A percentile compares a stretch with the other conserved stretches of the same genome.
These are phyloP conservation scores for Spongilla lacustris DNA, from an alignment of 37 sponge, comb jelly and placozoan species.

Conservation along the genomic window DNA sequence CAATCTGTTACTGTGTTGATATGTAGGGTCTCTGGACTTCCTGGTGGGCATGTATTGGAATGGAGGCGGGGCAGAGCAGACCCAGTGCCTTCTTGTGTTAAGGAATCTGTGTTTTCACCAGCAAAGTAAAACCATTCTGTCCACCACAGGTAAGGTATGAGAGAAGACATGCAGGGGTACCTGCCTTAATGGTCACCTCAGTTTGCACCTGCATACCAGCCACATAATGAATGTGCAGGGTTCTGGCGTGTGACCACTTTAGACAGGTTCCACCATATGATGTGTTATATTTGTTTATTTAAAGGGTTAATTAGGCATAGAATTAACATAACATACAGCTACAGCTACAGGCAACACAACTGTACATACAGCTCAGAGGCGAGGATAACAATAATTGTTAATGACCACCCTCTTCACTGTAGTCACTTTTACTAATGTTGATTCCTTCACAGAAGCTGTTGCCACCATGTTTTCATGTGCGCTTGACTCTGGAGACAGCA, in stretches of 20 bases:
- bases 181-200: too few relatives aligned
- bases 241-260: too few relatives aligned
- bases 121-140: constrained; percentile 67
- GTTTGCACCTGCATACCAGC: too few relatives aligned
- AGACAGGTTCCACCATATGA: too few relatives aligned
- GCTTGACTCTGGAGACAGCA: constrained; percentile 16
- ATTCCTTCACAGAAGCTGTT: constrained; percentile 13
- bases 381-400: not conserved
- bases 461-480: constrained; percentile 12
- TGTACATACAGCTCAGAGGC: too few relatives aligned
- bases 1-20: not conserved
- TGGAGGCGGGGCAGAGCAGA: not conserved
- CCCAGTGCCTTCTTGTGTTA: constrained; percentile 38
- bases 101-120: constrained; percentile 74
- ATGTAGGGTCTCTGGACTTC: constrained; percentile 48
- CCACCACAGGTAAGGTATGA: constrained; percentile 35
- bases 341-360: too few relatives aligned
- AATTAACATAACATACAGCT: too few relatives aligned
- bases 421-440: not conserved
- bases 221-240: too few relatives aligned
- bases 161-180: too few relatives aligned
- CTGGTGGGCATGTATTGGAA: constrained; percentile 44
- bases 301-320: too few relatives aligned
- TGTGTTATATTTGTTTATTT: too few relatives aligned
- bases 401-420: not conserved